Evolutionary conservation across 2,797 vertebrate genomes (phyloP), one percentile per base, ranked within the genome.

Genomic region (Loris lydekkerianus): DNA sequence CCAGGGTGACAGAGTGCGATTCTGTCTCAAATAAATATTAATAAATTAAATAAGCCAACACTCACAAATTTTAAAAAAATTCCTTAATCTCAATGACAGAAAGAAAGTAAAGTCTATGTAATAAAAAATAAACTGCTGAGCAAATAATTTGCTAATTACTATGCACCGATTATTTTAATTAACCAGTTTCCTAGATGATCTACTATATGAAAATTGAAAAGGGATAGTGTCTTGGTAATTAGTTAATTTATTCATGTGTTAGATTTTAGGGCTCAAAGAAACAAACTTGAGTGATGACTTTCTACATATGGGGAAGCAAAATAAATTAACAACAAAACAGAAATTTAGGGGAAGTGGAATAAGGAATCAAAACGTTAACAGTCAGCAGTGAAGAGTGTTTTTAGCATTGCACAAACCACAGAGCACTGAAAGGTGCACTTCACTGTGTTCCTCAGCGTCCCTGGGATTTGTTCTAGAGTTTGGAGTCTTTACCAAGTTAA

Each of bases 141-240:
- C 56, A 95, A 95, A 73, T 91, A 88, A 77, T 76, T 88, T 93
- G 53, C 61, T 93, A 63, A 94, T 83, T 96, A 92, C 23, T 13
- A 86, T 76, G n/a, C 8, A 72, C 21, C 78, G 78, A 70, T 77
- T 84, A 87, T 88, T 88, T 87, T 89, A 92, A 93, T 31, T 78
- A 72, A 60, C 7, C 31, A 34, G 37, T 75, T 95, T 94, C n/a
- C 82, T 77, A 83, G 69, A 63, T 89, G 27, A 93, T 85, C n/a
- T 77, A 29, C 49, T 73, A 81, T 73, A 31, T 77, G 70, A 78
- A 92, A n/a, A 78, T 40, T 82, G 13, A 49, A 91, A 78, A 75
- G 34, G 13, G 37, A 63, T 17, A 56, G 7, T 3, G 11, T 37
- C 70, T 70, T 76, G 15, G 43, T 81, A 84, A 60, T 29, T 37